Evolutionary conservation across 1,140 invertebrate species (phyloP).

Genomic region (Brachionus manjavacas): DNA sequence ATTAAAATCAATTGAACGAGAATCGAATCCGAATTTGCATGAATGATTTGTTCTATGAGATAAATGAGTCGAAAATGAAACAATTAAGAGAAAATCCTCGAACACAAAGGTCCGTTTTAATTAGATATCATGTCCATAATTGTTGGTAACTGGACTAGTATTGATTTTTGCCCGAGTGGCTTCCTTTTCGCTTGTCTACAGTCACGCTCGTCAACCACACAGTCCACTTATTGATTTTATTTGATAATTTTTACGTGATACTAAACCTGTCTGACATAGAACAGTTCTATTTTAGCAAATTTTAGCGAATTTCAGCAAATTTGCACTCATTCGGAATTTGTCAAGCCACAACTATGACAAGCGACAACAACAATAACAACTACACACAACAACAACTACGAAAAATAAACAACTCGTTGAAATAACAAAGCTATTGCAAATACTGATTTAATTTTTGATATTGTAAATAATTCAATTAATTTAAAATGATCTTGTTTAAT

Average conservation of each 20-base stretch:
- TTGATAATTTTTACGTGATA: background rate
- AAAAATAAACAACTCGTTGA: background rate
- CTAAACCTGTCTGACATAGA: background rate
- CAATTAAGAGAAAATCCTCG: background rate
- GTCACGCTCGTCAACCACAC: slow-evolving; percentile 25
- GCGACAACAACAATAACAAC: background rate
- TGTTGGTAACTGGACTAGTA: background rate
- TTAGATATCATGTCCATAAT: slow-evolving; percentile 35
- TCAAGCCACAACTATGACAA: background rate
- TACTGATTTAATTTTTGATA: slow-evolving; percentile 11
- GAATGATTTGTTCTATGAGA: slow-evolving; percentile 26
- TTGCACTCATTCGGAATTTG: background rate
- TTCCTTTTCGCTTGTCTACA: background rate
- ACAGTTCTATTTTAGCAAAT: background rate
- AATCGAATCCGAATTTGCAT: slow-evolving; percentile 28
- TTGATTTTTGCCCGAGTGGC: background rate
- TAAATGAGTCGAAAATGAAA: slow-evolving; percentile 40
- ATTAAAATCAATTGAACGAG: slow-evolving; percentile 32
- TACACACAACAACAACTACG: background rate
- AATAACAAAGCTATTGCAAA: background rate
- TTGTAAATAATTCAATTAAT: slow-evolving; percentile 34
- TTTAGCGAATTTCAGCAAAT: background rate
- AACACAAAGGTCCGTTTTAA: slow-evolving; percentile 29
- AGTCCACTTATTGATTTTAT: slow-evolving; percentile 9
- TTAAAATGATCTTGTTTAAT: slow-evolving; percentile 9